These are phyloP conservation scores for Mesodorylaimus sp. DNA, from an alignment of 2,888 invertebrate species.

Conservation along the genomic window DNA sequence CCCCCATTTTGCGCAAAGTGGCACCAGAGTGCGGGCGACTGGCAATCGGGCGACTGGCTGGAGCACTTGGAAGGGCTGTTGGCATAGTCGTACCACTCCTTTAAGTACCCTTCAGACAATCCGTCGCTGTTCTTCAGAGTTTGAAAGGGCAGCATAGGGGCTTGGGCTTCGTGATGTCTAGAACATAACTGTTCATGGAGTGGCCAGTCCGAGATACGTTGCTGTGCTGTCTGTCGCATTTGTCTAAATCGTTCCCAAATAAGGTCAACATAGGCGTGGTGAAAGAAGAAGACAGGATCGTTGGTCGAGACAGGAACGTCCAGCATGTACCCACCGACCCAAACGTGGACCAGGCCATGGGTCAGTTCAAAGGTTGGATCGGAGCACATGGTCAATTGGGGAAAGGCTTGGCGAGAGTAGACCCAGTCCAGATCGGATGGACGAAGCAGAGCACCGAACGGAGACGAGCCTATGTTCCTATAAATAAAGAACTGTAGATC, in stretches of 20 bases:
- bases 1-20: too few species aligned
- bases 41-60: neutral
- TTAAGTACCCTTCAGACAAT: conserved; percentile 4
- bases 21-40: conserved; percentile 20
- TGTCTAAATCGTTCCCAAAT: conserved; percentile 28
- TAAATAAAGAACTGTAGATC: too few species aligned
- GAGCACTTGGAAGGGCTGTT: conserved; percentile 4
- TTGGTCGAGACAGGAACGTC: conserved; percentile 27
- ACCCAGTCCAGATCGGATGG: neutral
- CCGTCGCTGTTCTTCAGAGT: neutral
- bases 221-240: conserved; percentile 14
- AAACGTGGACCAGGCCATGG: conserved; percentile 25
- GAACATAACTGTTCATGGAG: conserved; percentile 5
- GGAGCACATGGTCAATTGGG: conserved; percentile 9
- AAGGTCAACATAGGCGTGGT: conserved; percentile 30
- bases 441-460: neutral
- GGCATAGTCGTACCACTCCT: neutral
- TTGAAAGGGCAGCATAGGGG: conserved; percentile 9
- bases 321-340: conserved; percentile 28
- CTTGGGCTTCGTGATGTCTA: neutral
- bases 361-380: conserved; percentile 20
- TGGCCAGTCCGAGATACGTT: conserved; percentile 9
- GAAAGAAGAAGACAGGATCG: conserved; percentile 31
- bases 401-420: neutral
- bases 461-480: conserved; percentile 5